A percentile compares a stretch with the other conserved stretches of the same genome.
Conservation (phyloP, 2,888 invertebrate genomes). For the Pachycephus smyrnensis region DNA sequence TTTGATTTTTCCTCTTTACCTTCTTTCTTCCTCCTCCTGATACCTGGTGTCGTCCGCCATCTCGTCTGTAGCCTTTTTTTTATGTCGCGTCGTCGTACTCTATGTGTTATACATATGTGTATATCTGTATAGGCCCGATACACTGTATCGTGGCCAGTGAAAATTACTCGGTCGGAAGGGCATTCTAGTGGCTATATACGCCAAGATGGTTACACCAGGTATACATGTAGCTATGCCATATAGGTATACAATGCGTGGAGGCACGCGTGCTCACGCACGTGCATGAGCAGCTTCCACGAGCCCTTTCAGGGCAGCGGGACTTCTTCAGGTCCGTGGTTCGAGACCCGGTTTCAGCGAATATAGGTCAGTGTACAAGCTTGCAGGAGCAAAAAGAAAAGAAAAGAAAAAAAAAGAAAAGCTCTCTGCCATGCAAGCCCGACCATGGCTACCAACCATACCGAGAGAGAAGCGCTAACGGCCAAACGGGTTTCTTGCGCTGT, state of each 20-base stretch:
- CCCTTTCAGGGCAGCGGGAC: slow-evolving; percentile 53
- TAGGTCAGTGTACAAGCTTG: slow-evolving; percentile 65
- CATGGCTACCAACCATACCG: slow-evolving; percentile 39
- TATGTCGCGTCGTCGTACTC: too few relatives aligned
- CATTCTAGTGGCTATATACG: too few relatives aligned
- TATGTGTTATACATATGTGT: too few relatives aligned
- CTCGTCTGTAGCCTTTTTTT: too few relatives aligned
- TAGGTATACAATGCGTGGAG: slow-evolving; percentile 1
- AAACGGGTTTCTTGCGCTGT: slow-evolving; percentile 61
- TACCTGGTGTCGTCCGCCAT: too few relatives aligned
- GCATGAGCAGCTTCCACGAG: slow-evolving; percentile 14
- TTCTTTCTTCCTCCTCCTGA: not conserved
- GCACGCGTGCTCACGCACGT: slow-evolving; percentile 20
- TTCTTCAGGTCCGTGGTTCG: slow-evolving; percentile 34
- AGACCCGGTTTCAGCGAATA: slow-evolving; percentile 63
- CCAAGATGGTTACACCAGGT: too few relatives aligned
- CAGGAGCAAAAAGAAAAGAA: slow-evolving; percentile 53
- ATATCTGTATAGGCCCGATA: too few relatives aligned
- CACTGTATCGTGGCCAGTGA: too few relatives aligned
- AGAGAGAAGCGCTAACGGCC: slow-evolving; percentile 51
- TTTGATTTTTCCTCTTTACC: not conserved
- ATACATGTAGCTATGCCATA: too few relatives aligned
- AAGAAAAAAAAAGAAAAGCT: slow-evolving; percentile 38
- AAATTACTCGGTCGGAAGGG: too few relatives aligned
- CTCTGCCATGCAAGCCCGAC: slow-evolving; percentile 34